Evolutionary conservation across 2,797 vertebrate genomes (phyloP).

Genomic region (Alectoris magna): DNA sequence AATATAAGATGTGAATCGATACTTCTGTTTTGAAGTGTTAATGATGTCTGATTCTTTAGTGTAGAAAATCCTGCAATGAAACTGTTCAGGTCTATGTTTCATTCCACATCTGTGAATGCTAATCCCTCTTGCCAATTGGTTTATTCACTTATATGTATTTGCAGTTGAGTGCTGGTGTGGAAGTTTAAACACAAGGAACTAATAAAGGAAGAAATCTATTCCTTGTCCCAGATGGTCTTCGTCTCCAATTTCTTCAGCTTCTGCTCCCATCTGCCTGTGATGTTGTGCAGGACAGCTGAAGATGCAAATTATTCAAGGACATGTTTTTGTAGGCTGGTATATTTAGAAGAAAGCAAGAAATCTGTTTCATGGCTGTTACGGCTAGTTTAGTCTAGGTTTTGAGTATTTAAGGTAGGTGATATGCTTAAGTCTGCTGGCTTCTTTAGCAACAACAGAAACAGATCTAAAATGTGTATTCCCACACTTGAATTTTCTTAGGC

Average conservation of each 20-base stretch:
- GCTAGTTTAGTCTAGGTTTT: neutral
- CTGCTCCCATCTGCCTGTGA: neutral
- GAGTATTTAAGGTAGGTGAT: neutral
- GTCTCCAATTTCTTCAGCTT: neutral
- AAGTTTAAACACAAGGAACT: neutral
- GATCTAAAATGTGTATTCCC: neutral
- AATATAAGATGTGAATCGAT: neutral
- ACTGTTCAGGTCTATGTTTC: neutral
- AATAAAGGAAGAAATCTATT: neutral
- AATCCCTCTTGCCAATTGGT: accelerated
- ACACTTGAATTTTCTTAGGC: neutral
- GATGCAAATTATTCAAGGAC: neutral
- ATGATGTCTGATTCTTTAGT: neutral
- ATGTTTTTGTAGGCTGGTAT: neutral
- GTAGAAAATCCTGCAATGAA: neutral
- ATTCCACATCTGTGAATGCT: neutral
- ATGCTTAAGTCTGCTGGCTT: neutral
- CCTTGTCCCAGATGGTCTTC: neutral
- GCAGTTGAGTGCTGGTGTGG: neutral
- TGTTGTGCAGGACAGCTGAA: neutral
- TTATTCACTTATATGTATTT: neutral
- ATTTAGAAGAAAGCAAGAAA: neutral
- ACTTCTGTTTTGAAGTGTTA: neutral
- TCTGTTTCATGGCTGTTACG: neutral
- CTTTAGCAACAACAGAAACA: neutral